Evolutionary conservation across 2,113 vertebrate genomes (phyloP).

Genomic region (Osmerus mordax): DNA sequence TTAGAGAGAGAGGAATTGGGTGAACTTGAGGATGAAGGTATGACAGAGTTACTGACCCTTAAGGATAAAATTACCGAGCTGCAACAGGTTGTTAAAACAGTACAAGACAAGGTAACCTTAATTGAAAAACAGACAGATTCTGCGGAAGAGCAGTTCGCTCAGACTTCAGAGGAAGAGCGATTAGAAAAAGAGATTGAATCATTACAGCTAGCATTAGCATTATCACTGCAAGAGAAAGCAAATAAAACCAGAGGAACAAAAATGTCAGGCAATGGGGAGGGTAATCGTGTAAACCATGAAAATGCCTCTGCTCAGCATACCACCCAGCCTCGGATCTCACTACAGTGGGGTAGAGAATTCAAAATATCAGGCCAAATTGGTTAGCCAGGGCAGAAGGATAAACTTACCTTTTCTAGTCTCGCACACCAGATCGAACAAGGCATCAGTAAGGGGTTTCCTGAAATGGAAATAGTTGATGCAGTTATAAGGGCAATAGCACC

Average conservation of each 20-base stretch:
- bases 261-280: constrained; percentile 3
- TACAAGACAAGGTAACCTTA: background rate
- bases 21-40: no score
- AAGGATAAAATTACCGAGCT: no score
- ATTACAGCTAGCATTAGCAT: constrained; percentile 3
- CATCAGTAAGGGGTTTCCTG: background rate
- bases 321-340: background rate
- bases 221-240: background rate
- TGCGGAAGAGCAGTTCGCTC: background rate
- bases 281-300: background rate
- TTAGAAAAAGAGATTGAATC: background rate
- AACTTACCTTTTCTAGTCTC: background rate
- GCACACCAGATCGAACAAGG: background rate
- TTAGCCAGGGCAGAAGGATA: background rate
- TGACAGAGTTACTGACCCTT: no score
- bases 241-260: background rate
- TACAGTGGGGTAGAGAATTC: constrained; percentile 43
- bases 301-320: background rate
- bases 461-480: constrained; percentile 7
- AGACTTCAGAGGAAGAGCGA: background rate
- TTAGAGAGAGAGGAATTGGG: no score
- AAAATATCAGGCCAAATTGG: no score
- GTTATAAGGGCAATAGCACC: background rate
- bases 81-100: background rate
- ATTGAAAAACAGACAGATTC: background rate